Evolutionary conservation across 1,140 invertebrate genomes (phyloP), one percentile per base, ranked within the genome.

Genomic region (Battus philenor): DNA sequence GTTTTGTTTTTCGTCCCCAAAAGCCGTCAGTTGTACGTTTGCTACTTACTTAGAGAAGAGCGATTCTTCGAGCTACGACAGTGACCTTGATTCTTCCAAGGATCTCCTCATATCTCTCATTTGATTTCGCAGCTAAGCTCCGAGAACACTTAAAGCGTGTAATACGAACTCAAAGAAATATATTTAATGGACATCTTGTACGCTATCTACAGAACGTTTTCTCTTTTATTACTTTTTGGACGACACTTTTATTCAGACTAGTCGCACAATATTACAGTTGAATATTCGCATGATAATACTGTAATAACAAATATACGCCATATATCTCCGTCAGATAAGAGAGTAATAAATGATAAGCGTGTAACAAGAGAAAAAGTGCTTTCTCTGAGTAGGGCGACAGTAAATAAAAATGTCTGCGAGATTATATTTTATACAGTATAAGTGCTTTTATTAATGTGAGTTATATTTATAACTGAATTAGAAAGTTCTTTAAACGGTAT

Each of bases 271-370:
- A 41, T 41, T n/a, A 26, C 22, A 41, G 36, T 8, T 26, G 22
- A 41, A 41, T 29, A 41, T 41, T 41, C 38, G 38, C 38, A 41
- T 54, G 56, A 64, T 64, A 60, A 54, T 49, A 55, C 47, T 30
- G 48, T 39, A 45, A 44, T 65, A 62, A 65, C 61, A 65, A 62
- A 65, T 63, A 53, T 22, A 45, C 20, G 16, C 32, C 47, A 53
- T 61, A 53, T 46, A 61, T 63, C 49, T 38, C 47, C 38, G 15
- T 48, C 44, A 46, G 68, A 71, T 66, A 62, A 52, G 18, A 44
- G 36, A 33, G 55, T 70, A 63, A 68, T 71, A 68, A 71, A 71
- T 71, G 68, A 71, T 68, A 71, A 68, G 62, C 57, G 55, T 50
- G 41, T 53, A 44, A 47, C 34, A 30, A 45, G 50, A 53, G 45